A percentile compares a stretch with the other conserved stretches of the same genome.
These are phyloP conservation scores for Orchestes rusci DNA, from an alignment of 2,888 invertebrate genomes.

Conservation along the genomic window DNA sequence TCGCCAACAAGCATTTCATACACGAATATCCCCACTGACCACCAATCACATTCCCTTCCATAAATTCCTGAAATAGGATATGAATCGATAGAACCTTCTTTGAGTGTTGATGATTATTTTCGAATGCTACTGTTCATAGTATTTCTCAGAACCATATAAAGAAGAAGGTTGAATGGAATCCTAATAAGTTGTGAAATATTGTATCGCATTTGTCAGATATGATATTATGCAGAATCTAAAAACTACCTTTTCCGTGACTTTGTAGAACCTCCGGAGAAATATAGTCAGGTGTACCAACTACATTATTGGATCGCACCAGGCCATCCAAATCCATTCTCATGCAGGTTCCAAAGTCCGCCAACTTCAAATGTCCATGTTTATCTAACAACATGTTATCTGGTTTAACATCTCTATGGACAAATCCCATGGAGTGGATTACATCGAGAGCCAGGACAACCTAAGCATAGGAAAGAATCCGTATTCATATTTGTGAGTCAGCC, in stretches of 20 bases:
- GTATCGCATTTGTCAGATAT: too few relatives aligned
- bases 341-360: conserved; percentile 99
- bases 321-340: conserved; percentile 98
- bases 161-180: too few relatives aligned
- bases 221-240: too few relatives aligned
- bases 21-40: conserved; percentile 98
- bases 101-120: too few relatives aligned
- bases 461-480: background rate
- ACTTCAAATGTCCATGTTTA: conserved; percentile 88
- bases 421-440: conserved; percentile 98
- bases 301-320: conserved; percentile 91
- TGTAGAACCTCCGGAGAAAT: conserved; percentile 98
- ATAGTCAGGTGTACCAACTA: conserved; percentile 99
- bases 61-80: conserved; percentile 55
- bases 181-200: too few relatives aligned
- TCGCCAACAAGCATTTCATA: conserved; percentile 99
- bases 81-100: background rate
- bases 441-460: conserved; percentile 76
- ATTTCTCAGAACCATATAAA: too few relatives aligned
- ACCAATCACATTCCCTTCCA: conserved; percentile 98
- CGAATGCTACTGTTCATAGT: too few relatives aligned
- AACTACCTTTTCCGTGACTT: conserved; percentile 67
- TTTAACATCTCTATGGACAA: conserved; percentile 93
- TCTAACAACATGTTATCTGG: conserved; percentile 98
- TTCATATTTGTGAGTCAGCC: background rate